These are phyloP conservation scores for Agrotis exclamationis DNA, from an alignment of 2,888 invertebrate species.

Conservation along the genomic window DNA sequence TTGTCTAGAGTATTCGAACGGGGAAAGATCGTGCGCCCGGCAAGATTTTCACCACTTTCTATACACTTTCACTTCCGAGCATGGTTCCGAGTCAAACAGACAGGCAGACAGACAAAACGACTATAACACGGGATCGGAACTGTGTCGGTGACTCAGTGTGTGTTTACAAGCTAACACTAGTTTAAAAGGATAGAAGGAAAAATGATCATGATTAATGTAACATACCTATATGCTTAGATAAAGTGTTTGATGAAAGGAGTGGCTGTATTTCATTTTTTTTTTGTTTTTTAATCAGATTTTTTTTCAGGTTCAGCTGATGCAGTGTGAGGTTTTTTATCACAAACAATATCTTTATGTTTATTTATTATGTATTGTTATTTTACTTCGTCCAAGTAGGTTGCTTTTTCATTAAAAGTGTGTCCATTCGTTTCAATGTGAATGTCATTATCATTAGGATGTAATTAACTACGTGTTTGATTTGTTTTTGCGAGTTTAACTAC, in stretches of 20 bases:
- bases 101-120: conserved; percentile 77
- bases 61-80: conserved; percentile 81
- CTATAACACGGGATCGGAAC: conserved; percentile 72
- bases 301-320: background rate
- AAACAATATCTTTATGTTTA: background rate
- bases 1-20: conserved; percentile 68
- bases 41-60: conserved; percentile 81
- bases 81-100: conserved; percentile 58
- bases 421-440: conserved; percentile 13
- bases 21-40: conserved; percentile 71
- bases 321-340: background rate
- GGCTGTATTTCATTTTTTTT: background rate
- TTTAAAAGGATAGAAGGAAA: conserved; percentile 66
- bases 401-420: background rate
- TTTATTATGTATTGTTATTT: background rate
- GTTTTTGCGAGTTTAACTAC: background rate
- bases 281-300: too few relatives aligned
- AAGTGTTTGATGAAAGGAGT: conserved; percentile 26
- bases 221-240: conserved; percentile 24
- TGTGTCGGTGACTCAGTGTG: conserved; percentile 72
- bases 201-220: conserved; percentile 45
- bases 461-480: background rate
- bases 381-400: conserved; percentile 9
- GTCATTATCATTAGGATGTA: background rate
- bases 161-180: conserved; percentile 68